A percentile compares a stretch with the other conserved stretches of the same genome.
These are phyloP conservation scores for Motacilla alba DNA, from an alignment of 2,113 vertebrate species.

Conservation along the genomic window DNA sequence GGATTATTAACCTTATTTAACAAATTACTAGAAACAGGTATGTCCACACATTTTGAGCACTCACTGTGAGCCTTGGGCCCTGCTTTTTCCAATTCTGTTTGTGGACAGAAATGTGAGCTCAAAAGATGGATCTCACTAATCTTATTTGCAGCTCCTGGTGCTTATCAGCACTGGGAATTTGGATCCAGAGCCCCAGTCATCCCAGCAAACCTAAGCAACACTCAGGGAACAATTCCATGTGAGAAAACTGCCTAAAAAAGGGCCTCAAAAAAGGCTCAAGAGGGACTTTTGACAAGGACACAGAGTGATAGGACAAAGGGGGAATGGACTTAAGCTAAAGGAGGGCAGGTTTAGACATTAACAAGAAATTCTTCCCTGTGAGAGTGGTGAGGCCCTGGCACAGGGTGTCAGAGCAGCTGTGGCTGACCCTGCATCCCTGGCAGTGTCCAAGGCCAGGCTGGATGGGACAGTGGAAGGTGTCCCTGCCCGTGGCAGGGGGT, in stretches of 20 bases:
- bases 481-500: background rate
- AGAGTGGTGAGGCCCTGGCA: fast-evolving
- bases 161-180: too few relatives aligned
- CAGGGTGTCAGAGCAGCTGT: background rate
- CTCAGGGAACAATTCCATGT: background rate
- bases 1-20: too few relatives aligned
- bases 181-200: background rate
- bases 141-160: too few relatives aligned
- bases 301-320: background rate
- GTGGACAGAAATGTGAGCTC: too few relatives aligned
- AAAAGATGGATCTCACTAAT: too few relatives aligned
- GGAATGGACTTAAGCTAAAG: background rate
- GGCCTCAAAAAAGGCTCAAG: background rate
- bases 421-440: background rate
- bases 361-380: background rate
- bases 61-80: too few relatives aligned
- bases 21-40: too few relatives aligned
- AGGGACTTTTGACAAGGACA: background rate
- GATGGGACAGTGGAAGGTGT: fast-evolving
- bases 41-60: too few relatives aligned
- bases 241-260: background rate
- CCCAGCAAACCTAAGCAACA: background rate
- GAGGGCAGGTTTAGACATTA: background rate
- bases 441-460: fast-evolving
- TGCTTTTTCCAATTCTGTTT: too few relatives aligned